phyloP scores from a whole-genome alignment of 1,140 invertebrate genomes.

The Drosophila leontia region DNA sequence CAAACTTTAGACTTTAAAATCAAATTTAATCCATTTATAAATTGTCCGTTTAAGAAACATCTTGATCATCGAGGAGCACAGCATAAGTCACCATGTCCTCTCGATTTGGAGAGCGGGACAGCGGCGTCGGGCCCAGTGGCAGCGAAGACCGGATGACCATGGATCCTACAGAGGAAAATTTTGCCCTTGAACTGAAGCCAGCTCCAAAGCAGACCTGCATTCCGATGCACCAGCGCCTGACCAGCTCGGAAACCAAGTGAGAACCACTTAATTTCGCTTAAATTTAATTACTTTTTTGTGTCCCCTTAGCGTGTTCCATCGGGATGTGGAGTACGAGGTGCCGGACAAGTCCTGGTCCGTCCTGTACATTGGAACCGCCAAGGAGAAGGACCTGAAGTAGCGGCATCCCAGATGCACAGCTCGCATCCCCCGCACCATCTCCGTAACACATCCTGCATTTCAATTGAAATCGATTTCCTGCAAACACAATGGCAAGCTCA shows the following conservation, averaged over 20 bases:
- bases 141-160: constrained; percentile 17
- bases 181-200: constrained; percentile 62
- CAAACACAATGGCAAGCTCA: constrained; percentile 38
- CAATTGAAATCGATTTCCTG: constrained; percentile 23
- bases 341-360: constrained; percentile 82
- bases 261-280: not conserved
- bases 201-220: constrained; percentile 73
- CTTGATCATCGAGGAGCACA: not conserved
- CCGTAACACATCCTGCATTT: not conserved
- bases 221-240: constrained; percentile 61
- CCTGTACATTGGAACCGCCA: constrained; percentile 58
- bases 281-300: not conserved
- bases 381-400: constrained; percentile 43
- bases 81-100: constrained; percentile 47
- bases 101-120: constrained; percentile 13
- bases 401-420: not conserved
- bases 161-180: constrained; percentile 46
- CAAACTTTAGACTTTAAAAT: constrained; percentile 18
- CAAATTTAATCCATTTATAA: constrained; percentile 4
- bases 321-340: constrained; percentile 40
- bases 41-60: not conserved
- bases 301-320: constrained; percentile 2
- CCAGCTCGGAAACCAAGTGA: constrained; percentile 60
- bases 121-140: constrained; percentile 11
- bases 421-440: not conserved